Evolutionary conservation across 1,140 invertebrate genomes (phyloP).

Genomic region (Drosophila bocki): DNA sequence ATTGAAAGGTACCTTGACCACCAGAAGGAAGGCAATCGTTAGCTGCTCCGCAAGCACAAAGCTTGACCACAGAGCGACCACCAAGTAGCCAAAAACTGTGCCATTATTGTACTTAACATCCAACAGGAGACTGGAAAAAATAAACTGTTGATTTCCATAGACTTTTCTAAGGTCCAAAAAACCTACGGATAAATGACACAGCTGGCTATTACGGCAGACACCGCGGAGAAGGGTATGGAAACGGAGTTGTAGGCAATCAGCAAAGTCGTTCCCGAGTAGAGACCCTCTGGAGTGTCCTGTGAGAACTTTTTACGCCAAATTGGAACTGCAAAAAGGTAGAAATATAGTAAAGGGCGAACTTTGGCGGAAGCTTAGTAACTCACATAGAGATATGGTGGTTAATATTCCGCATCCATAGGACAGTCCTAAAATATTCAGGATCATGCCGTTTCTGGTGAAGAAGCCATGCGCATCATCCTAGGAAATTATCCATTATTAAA

Average conservation of each 20-base stretch:
- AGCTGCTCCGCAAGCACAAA: constrained; percentile 94
- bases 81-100: constrained; percentile 86
- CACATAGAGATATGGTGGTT: constrained; percentile 92
- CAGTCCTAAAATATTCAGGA: constrained; percentile 92
- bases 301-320: constrained; percentile 95
- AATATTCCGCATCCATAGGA: constrained; percentile 93
- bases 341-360: too few relatives aligned
- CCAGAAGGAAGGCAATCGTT: constrained; percentile 92
- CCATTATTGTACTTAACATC: constrained; percentile 73
- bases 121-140: constrained; percentile 59
- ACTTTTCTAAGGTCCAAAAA: not conserved
- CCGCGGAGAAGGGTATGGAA: constrained; percentile 92
- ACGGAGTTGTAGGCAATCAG: constrained; percentile 92
- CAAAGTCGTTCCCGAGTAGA: constrained; percentile 94
- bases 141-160: not conserved
- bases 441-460: constrained; percentile 91
- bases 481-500: constrained; percentile 7
- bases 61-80: constrained; percentile 91
- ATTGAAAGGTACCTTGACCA: constrained; percentile 91
- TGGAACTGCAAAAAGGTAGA: constrained; percentile 88
- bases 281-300: constrained; percentile 94
- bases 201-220: constrained; percentile 88
- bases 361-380: constrained; percentile 68
- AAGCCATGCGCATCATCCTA: constrained; percentile 90
- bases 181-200: constrained; percentile 91